A percentile compares a stretch with the other conserved stretches of the same genome.
These are phyloP conservation scores for Hartigia nigra DNA, from an alignment of 2,888 invertebrate genomes.

Conservation along the genomic window DNA sequence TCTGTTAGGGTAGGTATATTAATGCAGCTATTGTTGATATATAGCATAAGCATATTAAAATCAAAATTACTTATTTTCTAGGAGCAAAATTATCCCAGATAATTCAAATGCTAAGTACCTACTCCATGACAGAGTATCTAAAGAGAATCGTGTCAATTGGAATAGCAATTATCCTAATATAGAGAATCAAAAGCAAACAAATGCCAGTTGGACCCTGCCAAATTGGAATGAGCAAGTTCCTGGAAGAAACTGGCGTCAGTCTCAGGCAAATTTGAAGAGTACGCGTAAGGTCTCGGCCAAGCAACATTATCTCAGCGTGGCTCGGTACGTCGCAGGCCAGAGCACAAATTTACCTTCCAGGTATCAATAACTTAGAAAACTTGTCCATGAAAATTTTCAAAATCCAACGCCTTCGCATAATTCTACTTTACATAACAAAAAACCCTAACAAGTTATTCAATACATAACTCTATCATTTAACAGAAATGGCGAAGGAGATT, in stretches of 20 bases:
- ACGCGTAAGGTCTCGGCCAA: constrained; percentile 69
- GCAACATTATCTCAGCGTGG: constrained; percentile 81
- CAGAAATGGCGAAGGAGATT: constrained; percentile 53
- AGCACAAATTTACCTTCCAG: constrained; percentile 62
- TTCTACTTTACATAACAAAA: background rate
- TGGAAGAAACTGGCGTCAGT: constrained; percentile 46
- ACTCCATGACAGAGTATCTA: constrained; percentile 59
- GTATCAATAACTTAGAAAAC: constrained; percentile 38
- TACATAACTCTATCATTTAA: constrained; percentile 15
- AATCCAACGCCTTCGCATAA: background rate
- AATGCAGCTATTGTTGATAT: background rate
- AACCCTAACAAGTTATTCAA: background rate
- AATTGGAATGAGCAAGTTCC: constrained; percentile 54
- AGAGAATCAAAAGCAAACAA: constrained; percentile 46
- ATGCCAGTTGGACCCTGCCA: constrained; percentile 55
- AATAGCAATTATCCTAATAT: constrained; percentile 65
- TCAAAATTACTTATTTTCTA: constrained; percentile 28
- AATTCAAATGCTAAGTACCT: constrained; percentile 45
- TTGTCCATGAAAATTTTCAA: background rate
- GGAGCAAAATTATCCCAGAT: constrained; percentile 56
- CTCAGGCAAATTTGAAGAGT: constrained; percentile 57
- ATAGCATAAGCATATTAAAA: constrained; percentile 21
- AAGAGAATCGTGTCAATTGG: constrained; percentile 67
- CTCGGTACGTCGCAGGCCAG: constrained; percentile 82
- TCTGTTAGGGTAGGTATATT: constrained; percentile 75